phyloP scores from a whole-genome alignment of 1,140 invertebrate genomes.

The Drosophila pruinosa region DNA sequence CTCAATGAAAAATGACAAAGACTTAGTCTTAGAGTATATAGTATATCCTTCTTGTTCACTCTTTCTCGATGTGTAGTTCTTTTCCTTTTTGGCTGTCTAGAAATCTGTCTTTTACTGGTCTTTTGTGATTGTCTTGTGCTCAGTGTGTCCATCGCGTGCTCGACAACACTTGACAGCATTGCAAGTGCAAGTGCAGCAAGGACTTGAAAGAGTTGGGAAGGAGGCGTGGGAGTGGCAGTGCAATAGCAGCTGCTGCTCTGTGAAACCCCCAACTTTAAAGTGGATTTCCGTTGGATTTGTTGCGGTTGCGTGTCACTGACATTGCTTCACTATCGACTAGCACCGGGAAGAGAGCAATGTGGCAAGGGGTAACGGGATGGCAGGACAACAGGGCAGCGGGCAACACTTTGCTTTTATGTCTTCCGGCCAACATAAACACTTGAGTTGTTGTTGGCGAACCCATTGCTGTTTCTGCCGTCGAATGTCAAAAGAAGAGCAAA shows the following conservation, averaged over 20 bases:
- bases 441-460: slow-evolving; percentile 39
- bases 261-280: slow-evolving; percentile 71
- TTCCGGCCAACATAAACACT: slow-evolving; percentile 82
- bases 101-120: slow-evolving; percentile 7
- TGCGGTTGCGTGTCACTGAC: slow-evolving; percentile 76
- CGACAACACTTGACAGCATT: slow-evolving; percentile 67
- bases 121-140: slow-evolving; percentile 53
- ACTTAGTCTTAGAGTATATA: neutral
- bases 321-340: slow-evolving; percentile 47
- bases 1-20: slow-evolving; percentile 43
- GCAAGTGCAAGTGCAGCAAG: slow-evolving; percentile 67
- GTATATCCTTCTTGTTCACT: neutral
- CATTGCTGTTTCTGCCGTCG: slow-evolving; percentile 17
- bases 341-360: neutral
- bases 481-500: slow-evolving; percentile 48
- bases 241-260: slow-evolving; percentile 14
- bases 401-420: slow-evolving; percentile 74
- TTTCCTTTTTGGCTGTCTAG: neutral
- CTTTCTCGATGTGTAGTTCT: neutral
- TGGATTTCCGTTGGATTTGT: slow-evolving; percentile 80
- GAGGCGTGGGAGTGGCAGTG: neutral
- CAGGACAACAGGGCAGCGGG: neutral
- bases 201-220: neutral
- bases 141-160: slow-evolving; percentile 73
- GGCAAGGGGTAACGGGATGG: neutral